Base-by-base conservation (phyloP, 2,888 invertebrate genomes). In the Nebria salina region DNA sequence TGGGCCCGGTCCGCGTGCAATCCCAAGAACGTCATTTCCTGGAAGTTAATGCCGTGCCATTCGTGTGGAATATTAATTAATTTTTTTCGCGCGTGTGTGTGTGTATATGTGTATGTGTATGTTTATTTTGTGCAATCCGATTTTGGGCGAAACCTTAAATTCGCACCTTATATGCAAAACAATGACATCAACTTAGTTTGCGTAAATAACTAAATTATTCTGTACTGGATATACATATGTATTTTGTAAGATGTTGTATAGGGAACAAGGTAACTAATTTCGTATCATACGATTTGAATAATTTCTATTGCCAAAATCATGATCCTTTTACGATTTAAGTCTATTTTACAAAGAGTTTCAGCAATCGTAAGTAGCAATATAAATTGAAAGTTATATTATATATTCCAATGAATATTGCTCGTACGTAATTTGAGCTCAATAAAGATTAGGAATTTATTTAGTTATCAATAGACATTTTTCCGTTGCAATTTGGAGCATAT, bases 1-100 rank as follows among this genome's bases (percentile, higher is more conserved):
- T n/a, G 68, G 13, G 41, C 9, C 73, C 15, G 34, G 4, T 34
- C 34, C 34, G 34, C 34, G 43, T 73, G 73, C 73, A 73, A 41
- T 73, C 43, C 43, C 15, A 42, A 41, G 42, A 73, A 73, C 73
- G 73, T 73, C 73, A 73, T 73, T 73, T 73, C 73, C 73, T 73
- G 73, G 73, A 73, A 73, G 73, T 72, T n/a, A 34, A 25, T 73
- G 73, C 41, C 73, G 9, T 41, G 73, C 15, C 73, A 73, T 43
- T 73, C 15, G 73, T 41, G 42, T 43, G 15, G 73, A 73, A 73
- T 73, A 73, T 34, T 73, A 73, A 73, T 73, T 73, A 15, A 34
- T 25, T 72, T 41, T 13, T 68, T 68, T 68, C 5, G 68, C 26
- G n/a, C 26, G 9, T 15, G n/a, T 66, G 66, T 66, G 25, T 66